phyloP scores from a whole-genome alignment of 2,113 vertebrate genomes.

The Lampris megalopsis region DNA sequence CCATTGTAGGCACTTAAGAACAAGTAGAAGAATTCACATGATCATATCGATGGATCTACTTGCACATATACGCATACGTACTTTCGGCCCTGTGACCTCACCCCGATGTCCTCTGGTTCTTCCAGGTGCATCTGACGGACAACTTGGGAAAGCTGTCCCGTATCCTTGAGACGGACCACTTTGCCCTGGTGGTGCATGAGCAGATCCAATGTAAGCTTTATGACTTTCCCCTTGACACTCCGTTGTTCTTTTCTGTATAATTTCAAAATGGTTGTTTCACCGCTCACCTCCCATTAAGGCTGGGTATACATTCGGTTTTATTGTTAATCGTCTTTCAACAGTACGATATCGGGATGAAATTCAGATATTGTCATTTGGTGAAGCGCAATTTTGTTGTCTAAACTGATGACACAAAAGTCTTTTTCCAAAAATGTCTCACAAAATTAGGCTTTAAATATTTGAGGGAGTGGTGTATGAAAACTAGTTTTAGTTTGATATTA shows the following conservation, averaged over 20 bases:
- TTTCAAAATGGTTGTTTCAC: not conserved
- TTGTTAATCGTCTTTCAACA: not conserved
- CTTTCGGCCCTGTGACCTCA: not conserved
- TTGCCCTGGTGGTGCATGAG: conserved; percentile 89
- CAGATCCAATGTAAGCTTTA: conserved; percentile 87
- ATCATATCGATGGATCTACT: not conserved
- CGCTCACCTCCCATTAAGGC: not conserved
- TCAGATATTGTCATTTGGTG: no score
- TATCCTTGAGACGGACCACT: conserved; percentile 87
- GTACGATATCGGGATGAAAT: no score
- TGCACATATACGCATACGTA: conserved; percentile 4
- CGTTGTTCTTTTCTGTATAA: no score
- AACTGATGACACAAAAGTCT: no score
- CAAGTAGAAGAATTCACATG: not conserved
- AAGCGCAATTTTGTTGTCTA: no score
- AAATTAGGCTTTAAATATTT: no score
- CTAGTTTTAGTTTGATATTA: no score
- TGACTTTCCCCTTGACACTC: not conserved
- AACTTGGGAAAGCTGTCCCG: conserved; percentile 86
- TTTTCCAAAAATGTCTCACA: no score
- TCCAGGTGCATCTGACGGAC: conserved; percentile 84
- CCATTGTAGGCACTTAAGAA: not conserved
- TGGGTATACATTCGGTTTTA: not conserved
- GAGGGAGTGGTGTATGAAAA: no score
- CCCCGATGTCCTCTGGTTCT: not conserved